Conservation (phyloP, 2,113 vertebrate genomes). For the Chaenocephalus aceratus region DNA sequence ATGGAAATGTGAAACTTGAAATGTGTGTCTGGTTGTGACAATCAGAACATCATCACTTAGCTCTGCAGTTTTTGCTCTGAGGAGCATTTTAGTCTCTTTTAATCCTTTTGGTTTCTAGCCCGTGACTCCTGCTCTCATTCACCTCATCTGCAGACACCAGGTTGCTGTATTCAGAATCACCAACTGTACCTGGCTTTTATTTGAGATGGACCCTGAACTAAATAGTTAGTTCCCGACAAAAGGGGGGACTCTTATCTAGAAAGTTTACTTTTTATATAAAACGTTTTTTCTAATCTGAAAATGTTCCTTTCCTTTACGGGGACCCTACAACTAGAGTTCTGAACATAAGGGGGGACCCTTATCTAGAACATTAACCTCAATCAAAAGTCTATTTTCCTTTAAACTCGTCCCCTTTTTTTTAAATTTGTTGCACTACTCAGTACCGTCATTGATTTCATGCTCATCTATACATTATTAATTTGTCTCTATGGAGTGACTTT, state of each 20-base stretch:
- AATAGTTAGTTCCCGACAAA: too few species aligned
- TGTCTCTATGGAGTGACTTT: constrained; percentile 13
- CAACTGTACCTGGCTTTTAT: background rate
- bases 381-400: constrained; percentile 5
- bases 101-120: background rate
- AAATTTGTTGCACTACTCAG: background rate
- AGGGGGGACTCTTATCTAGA: too few species aligned
- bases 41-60: background rate
- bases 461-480: constrained; percentile 5
- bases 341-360: too few species aligned
- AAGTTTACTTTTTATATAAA: too few species aligned
- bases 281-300: too few species aligned
- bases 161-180: background rate
- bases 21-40: background rate
- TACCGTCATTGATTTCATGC: constrained; percentile 10
- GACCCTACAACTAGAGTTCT: too few species aligned
- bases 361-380: background rate
- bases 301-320: too few species aligned
- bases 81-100: background rate
- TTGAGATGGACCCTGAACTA: too few species aligned
- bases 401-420: background rate
- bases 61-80: background rate
- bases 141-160: background rate
- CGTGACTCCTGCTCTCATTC: background rate
- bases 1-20: background rate